Base-by-base conservation (phyloP, 1,140 invertebrate genomes). In the Calephelis virginiensis region DNA sequence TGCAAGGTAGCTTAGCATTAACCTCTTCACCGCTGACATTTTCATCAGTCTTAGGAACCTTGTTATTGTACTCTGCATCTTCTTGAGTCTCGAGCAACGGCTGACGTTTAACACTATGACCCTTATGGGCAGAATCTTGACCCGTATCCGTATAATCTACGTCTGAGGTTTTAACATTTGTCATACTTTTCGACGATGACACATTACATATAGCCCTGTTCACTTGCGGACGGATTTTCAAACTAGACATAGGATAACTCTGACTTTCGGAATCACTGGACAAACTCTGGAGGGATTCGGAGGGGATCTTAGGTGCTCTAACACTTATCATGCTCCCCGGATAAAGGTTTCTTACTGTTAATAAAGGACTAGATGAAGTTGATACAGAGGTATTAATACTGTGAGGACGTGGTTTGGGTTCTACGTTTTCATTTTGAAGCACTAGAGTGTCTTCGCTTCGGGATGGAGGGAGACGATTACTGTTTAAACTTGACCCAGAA, bases 401-500 rank as follows among this genome's bases (percentile, higher is more conserved):
- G 66, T 83, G 83, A 50, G 91, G 93, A 71, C 92, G 91, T 0
- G 92, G 92, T 66, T 93, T 92, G 4, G 93, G 90, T 63, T 84
- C 75, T 37, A 86, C 73, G 69, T 84, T 77, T 72, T 94, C 93
- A 76, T 94, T 92, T 69, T 92, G 92, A 0, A 93, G 80, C 4
- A 94, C 93, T 14, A 96, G 76, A 0, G 94, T 95, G 73, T 97
- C 96, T 80, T 96, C 96, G 67, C 95, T 96, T 43, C 94, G 93
- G 0, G 95, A 96, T 0, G 95, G 95, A 0, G 95, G 94, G 47
- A 96, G 82, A 38, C 94, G 87, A 77, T 76, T 81, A 62, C 75
- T 85, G 8, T 70, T 73, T 43, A 82, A 76, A 61, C 82, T 89
- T 0, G 89, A 86, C 53, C 78, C 80, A 7, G 79, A 74, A 0